phyloP scores from a whole-genome alignment of 1,140 invertebrate species.

The Drosophila persimilis region DNA sequence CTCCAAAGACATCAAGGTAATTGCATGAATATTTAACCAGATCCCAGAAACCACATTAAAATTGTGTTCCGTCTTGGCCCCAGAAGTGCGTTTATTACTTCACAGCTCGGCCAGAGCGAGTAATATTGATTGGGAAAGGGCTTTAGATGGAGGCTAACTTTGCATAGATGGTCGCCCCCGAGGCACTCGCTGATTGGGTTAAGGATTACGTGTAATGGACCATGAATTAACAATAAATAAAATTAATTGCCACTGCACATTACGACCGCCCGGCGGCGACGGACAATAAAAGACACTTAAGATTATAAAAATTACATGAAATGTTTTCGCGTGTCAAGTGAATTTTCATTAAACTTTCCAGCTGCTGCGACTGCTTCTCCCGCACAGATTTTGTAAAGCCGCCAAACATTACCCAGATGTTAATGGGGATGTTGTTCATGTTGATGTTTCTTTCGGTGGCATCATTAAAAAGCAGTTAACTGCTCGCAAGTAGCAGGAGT shows the following conservation, averaged over 20 bases:
- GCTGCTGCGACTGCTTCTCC: constrained; percentile 9
- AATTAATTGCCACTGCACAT: constrained; percentile 51
- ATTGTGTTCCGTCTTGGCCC: no score
- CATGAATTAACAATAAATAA: constrained; percentile 48
- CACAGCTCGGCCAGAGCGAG: constrained; percentile 9
- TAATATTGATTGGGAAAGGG: constrained; percentile 33
- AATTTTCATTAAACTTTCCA: constrained; percentile 58
- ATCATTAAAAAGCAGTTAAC: constrained; percentile 66
- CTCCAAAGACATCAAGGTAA: constrained; percentile 16
- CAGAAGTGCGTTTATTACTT: constrained; percentile 31
- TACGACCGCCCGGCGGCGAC: background rate
- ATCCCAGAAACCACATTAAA: constrained; percentile 12
- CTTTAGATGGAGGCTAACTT: background rate
- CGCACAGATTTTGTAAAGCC: constrained; percentile 44
- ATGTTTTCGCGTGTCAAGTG: constrained; percentile 46
- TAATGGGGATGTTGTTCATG: constrained; percentile 15
- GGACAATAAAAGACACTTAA: constrained; percentile 62
- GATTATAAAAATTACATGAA: constrained; percentile 73
- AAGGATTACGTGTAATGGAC: constrained; percentile 31
- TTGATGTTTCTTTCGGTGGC: constrained; percentile 30
- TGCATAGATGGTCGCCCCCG: background rate
- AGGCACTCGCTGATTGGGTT: constrained; percentile 13
- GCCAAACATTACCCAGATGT: constrained; percentile 27
- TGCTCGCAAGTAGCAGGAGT: constrained; percentile 25
- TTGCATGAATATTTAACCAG: constrained; percentile 43